Evolutionary conservation across 2,888 invertebrate genomes (phyloP), one percentile per base, ranked within the genome.

Genomic region (Lissocephala sabroskyi): DNA sequence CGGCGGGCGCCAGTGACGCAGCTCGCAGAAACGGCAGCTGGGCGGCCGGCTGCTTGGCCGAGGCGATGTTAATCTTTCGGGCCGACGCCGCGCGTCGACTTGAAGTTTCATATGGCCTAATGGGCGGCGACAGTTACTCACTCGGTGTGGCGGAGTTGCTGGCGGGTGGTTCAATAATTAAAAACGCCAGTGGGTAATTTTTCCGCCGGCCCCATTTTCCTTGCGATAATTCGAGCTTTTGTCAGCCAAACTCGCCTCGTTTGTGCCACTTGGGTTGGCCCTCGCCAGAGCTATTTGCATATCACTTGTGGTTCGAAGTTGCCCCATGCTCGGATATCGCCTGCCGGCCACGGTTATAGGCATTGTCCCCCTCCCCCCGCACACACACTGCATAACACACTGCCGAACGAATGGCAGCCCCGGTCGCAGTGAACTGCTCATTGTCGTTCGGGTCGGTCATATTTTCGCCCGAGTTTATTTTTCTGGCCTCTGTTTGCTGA

Each of bases 391-490:
- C n/a, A n/a, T n/a, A n/a, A n/a, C n/a, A n/a, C n/a, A n/a, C n/a
- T n/a, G n/a, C n/a, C n/a, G n/a, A n/a, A n/a, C n/a, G n/a, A n/a
- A n/a, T n/a, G n/a, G n/a, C n/a, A 23, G 23, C 7, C 23, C 3
- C 3, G 7, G 3, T 11, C 32, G 37, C 51, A 52, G 52, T 54
- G 64, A 23, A 58, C 68, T 68, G 58, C 55, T 73, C 74, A 76
- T 73, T 68, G 74, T 59, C 77, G 56, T 61, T 75, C 39, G 55
- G 54, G 16, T 48, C 41, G 60, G 53, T 60, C 77, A 68, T 76
- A 71, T 68, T 73, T 64, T 64, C 61, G 65, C 54, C 37, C 41
- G 53, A 68, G 54, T 68, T 68, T 76, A 63, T 76, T 59, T n/a
- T n/a, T n/a, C 61, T 67, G 32, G 55, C 47, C 51, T 56, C 9